Conservation (phyloP, 2,888 invertebrate genomes). For the Pomacea canaliculata region DNA sequence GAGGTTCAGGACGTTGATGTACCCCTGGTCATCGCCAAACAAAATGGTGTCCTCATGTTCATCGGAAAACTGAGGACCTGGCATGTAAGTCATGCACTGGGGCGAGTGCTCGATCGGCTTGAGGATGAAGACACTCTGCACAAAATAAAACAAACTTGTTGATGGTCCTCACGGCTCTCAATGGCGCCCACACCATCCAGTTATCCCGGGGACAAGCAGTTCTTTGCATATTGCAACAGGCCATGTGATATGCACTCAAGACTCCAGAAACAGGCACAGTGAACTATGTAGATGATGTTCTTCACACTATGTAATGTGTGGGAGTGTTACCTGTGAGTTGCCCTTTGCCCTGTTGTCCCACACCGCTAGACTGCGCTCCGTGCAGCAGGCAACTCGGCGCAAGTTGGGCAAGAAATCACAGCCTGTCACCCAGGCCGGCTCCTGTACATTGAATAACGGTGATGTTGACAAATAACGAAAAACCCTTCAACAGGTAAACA, state of each 20-base stretch:
- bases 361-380: slow-evolving; percentile 64
- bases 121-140: slow-evolving; percentile 61
- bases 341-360: slow-evolving; percentile 67
- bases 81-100: slow-evolving; percentile 61
- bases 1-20: slow-evolving; percentile 61
- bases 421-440: slow-evolving; percentile 66
- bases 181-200: too few relatives aligned
- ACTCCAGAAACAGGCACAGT: too few relatives aligned
- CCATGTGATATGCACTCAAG: too few relatives aligned
- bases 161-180: neutral
- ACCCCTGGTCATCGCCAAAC: slow-evolving; percentile 68
- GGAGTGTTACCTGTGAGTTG: slow-evolving; percentile 57
- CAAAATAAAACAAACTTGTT: neutral
- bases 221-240: too few relatives aligned
- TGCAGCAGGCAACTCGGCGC: slow-evolving; percentile 60
- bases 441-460: slow-evolving; percentile 40
- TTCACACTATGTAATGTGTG: too few relatives aligned
- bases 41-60: slow-evolving; percentile 59
- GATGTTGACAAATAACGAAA: too few relatives aligned
- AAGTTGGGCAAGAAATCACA: slow-evolving; percentile 65
- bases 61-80: slow-evolving; percentile 39
- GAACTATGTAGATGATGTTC: too few relatives aligned
- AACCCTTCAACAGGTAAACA: too few relatives aligned
- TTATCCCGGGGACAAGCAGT: too few relatives aligned
- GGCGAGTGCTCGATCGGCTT: slow-evolving; percentile 67